Percentiles rank a stretch among this genome's conserved stretches.
These are phyloP conservation scores for Periphyllus acericola DNA, from an alignment of 2,888 invertebrate genomes.

Conservation along the genomic window DNA sequence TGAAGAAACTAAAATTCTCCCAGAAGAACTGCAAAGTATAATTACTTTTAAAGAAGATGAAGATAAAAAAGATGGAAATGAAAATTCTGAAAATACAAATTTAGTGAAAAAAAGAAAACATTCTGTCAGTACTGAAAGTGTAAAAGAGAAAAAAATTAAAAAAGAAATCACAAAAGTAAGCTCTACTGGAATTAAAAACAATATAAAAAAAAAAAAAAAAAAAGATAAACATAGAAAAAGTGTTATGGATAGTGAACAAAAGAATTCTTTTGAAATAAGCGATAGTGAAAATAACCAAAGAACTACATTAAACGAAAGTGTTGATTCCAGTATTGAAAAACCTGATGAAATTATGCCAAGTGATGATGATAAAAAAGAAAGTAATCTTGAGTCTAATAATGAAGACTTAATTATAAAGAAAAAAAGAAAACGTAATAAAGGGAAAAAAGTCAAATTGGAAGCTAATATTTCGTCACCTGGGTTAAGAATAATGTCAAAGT, in stretches of 20 bases:
- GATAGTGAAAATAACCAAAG: conserved; percentile 49
- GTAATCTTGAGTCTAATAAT: conserved; percentile 3
- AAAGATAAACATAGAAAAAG: conserved; percentile 64
- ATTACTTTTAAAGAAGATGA: conserved; percentile 72
- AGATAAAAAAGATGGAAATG: conserved; percentile 22
- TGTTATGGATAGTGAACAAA: conserved; percentile 64
- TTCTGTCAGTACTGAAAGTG: conserved; percentile 41
- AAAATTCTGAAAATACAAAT: conserved; percentile 8
- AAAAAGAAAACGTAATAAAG: conserved; percentile 66
- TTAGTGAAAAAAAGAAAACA: conserved; percentile 53
- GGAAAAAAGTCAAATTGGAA: conserved; percentile 43
- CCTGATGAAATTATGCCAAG: conserved; percentile 9
- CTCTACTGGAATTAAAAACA: conserved; percentile 51
- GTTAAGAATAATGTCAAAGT: conserved; percentile 58
- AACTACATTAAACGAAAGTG: background rate
- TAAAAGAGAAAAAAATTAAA: conserved; percentile 65
- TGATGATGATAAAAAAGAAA: conserved; percentile 41
- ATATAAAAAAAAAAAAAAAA: conserved; percentile 57
- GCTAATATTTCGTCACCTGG: background rate
- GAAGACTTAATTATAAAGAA: conserved; percentile 66
- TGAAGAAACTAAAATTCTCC: conserved; percentile 72
- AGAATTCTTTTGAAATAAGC: conserved; percentile 62
- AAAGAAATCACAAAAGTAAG: conserved; percentile 62
- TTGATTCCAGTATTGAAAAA: conserved; percentile 36
- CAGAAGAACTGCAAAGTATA: conserved; percentile 79